Evolutionary conservation across 2,797 vertebrate species (phyloP), one percentile per base, ranked within the genome.

Genomic region (Sphenodon punctatus): DNA sequence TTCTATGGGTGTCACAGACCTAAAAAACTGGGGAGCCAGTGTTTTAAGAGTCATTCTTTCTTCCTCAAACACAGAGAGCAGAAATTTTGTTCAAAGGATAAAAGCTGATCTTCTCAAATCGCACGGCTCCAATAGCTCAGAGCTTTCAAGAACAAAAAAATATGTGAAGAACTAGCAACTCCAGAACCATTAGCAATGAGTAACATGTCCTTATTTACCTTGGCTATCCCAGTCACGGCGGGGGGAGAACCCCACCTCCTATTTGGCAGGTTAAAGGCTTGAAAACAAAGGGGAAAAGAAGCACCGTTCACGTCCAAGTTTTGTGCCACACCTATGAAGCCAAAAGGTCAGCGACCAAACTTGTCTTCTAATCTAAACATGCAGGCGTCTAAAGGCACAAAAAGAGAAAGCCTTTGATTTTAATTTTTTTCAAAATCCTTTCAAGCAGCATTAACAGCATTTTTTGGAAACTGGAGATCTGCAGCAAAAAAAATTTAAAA

Each of bases 201-300:
- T n/a, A n/a, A n/a, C n/a, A n/a, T n/a, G n/a, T n/a, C n/a, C n/a
- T 6, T 46, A 6, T 58, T 19, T 5, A 39, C 46, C 78, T 25
- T 56, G 23, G 63, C 61, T 60, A 1, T 2, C 19, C 41, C 32
- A 6, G 16, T 17, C 51, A 6, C 1, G 0, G 2, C 2, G n/a
- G 45, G 49, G 23, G 2, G 7, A 64, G 36, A 30, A 30, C 0
- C 0, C 3, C 55, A 25, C 53, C 41, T 51, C 4, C 27, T 16
- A 1, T 14, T 8, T 0, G 7, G n/a, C 23, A 1, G 1, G 36
- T 34, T 43, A 64, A 51, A 53, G 41, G 59, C 55, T 27, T 59
- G 32, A 48, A 34, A 77, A 36, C 56, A 77, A 48, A 77, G 42
- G 66, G 38, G 67, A 60, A 68, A 17, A 36, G 41, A 61, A 51